Percentiles rank a stretch among this genome's conserved stretches.
phyloP scores from a whole-genome alignment of 2,113 vertebrate genomes.

The Promerops cafer region DNA sequence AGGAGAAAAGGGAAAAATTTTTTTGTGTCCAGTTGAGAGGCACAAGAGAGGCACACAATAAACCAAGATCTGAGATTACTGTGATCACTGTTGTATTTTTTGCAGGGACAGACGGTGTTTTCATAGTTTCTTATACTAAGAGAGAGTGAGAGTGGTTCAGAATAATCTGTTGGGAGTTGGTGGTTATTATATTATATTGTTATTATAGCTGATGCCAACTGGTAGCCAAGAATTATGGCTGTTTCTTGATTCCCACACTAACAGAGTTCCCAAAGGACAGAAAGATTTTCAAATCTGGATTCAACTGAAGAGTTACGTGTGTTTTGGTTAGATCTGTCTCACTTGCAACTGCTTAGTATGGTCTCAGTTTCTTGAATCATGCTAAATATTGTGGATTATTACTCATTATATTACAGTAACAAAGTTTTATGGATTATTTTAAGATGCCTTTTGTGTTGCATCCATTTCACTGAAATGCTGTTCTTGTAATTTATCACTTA shows the following conservation, averaged over 20 bases:
- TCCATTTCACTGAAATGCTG: not conserved
- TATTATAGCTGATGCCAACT: not conserved
- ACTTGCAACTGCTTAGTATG: not conserved
- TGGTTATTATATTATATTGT: no score
- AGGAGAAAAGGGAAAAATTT: not conserved
- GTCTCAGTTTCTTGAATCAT: not conserved
- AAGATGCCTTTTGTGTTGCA: not conserved
- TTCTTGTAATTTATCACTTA: not conserved
- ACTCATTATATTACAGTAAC: not conserved
- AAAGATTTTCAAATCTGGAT: not conserved
- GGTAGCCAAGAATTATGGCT: not conserved
- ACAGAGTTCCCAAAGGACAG: not conserved
- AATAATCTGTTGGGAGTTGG: not conserved
- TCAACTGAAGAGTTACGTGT: not conserved
- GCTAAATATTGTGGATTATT: not conserved
- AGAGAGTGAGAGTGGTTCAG: not conserved
- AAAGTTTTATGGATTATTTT: not conserved
- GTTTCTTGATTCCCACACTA: not conserved
- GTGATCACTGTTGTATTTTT: not conserved
- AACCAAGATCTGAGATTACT: not conserved
- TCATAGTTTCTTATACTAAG: not conserved
- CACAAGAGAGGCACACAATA: not conserved
- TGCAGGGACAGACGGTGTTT: not conserved
- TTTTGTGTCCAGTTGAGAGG: not conserved
- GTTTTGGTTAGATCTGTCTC: not conserved